phyloP scores from a whole-genome alignment of 2,113 vertebrate species.

The Girardinichthys multiradiatus region DNA sequence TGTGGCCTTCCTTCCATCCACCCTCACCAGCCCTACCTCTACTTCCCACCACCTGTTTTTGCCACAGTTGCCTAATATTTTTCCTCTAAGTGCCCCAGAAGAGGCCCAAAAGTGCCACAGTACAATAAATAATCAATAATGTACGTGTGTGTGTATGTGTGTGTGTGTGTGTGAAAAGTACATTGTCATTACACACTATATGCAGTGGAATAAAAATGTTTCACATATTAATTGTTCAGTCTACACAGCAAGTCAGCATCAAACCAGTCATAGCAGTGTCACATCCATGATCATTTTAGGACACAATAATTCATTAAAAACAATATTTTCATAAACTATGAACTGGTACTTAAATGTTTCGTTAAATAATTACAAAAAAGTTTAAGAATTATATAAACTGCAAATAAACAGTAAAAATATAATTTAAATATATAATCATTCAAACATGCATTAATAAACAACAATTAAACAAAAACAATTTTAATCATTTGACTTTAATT shows the following conservation, averaged over 20 bases:
- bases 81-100: slow-evolving; percentile 13
- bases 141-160: no score
- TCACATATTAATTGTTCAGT: no score
- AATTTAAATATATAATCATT: no score
- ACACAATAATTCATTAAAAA: background rate
- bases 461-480: background rate
- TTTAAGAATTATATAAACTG: background rate
- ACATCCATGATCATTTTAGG: no score
- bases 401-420: background rate
- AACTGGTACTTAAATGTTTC: background rate
- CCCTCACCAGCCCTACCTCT: slow-evolving; percentile 41
- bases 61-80: slow-evolving; percentile 43
- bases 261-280: no score
- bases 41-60: slow-evolving; percentile 32
- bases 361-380: background rate
- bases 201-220: no score
- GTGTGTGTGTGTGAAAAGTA: no score
- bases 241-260: no score
- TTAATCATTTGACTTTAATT: no score
- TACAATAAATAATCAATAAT: background rate
- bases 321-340: background rate
- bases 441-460: background rate
- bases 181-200: no score
- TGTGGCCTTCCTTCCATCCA: slow-evolving; percentile 49
- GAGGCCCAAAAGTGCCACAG: background rate